Base-by-base conservation (phyloP, 2,113 vertebrate genomes). In the Vulpes vulpes region DNA sequence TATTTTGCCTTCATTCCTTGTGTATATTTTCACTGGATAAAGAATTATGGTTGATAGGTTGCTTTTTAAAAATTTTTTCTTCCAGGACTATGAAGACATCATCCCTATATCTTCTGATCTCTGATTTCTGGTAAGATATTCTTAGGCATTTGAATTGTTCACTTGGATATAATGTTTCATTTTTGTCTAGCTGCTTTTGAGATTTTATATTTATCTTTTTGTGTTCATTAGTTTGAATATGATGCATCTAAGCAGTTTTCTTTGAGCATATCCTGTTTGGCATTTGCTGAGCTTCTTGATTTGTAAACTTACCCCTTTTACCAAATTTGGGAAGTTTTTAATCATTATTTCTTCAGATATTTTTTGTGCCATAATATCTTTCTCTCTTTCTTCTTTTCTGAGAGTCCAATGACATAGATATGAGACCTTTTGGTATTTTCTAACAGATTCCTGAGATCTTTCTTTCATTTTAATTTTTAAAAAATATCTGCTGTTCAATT, bases 121-220 rank as follows among this genome's bases (percentile, higher is more conserved):
- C 4, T 22, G 11, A 23, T 96, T 97, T 43, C 62, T 79, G 22
- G 25, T 69, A 53, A 38, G 2, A 65, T 90, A 78, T 82, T 64
- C 35, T 92, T 20, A 32, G 57, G 79, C 35, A 71, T 82, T 90
- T 96, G 67, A 94, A 43, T 59, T 82, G 9, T 93, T 84, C 5
- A n/a, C 19, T 12, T 91, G 1, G 62, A 64, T n/a, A 2, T 23
- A 82, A 76, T 71, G 49, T 80, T 89, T 95, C 49, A 80, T 64
- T 96, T 97, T 95, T 81, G 62, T 83, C 9, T 80, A 73, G 3
- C 22, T 95, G 19, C 25, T 96, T 86, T 95, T 43, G 69, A 35
- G 43, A 76, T 74, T 79, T 84, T 23, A 74, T 81, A 14, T 92
- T 87, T 79, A 65, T 64, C 17, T 69, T 83, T 73, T 80, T 22